Evolutionary conservation across 2,797 vertebrate genomes (phyloP).

Genomic region (Arctocebus calabarensis): DNA sequence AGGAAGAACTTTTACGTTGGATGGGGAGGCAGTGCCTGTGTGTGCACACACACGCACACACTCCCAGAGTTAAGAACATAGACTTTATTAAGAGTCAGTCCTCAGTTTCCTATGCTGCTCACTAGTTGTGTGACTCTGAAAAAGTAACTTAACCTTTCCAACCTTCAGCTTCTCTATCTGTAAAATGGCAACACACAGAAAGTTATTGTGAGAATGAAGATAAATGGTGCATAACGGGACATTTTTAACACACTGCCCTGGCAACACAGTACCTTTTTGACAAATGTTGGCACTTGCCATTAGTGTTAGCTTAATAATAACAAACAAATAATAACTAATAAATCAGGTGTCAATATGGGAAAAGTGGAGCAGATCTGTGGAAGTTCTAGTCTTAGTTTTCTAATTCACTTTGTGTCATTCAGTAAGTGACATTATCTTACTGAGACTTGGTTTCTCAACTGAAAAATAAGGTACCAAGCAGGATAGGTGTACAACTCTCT

Average conservation of each 20-base stretch:
- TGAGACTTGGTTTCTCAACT: conserved; percentile 30
- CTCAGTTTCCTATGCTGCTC: neutral
- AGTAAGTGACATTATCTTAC: neutral
- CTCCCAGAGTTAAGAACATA: neutral
- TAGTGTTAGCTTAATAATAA: conserved; percentile 12
- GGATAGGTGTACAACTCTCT: neutral
- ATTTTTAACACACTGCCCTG: neutral
- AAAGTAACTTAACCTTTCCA: conserved; percentile 24
- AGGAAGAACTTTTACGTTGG: neutral
- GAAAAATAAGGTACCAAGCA: neutral
- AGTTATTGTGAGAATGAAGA: neutral
- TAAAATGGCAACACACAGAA: neutral
- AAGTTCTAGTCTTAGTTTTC: neutral
- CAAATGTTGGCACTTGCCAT: conserved; percentile 20
- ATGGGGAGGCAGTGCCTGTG: neutral
- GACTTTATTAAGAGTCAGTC: neutral
- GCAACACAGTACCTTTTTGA: neutral
- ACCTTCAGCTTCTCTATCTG: neutral
- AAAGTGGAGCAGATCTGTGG: neutral
- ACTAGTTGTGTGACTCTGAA: neutral
- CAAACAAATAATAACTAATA: neutral
- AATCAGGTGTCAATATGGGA: neutral
- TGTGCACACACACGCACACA: neutral
- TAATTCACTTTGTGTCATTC: neutral
- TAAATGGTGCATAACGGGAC: neutral